Base-by-base conservation (phyloP, 1,140 invertebrate species). In the Pseudomyrmex concolor region DNA sequence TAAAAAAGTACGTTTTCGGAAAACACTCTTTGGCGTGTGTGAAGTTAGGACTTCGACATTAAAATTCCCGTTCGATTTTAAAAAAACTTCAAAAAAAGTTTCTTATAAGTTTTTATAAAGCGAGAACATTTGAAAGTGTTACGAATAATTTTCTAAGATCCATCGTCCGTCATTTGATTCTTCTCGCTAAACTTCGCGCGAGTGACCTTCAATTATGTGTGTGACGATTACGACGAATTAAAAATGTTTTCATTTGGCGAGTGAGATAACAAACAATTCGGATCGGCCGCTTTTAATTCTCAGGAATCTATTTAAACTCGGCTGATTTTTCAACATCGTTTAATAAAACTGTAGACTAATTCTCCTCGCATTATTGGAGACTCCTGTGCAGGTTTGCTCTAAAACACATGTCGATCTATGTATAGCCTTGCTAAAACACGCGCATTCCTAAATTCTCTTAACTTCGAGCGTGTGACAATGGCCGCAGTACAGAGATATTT, bases 361-460 rank as follows among this genome's bases (percentile, higher is more conserved):
- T 25, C 68, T 63, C 22, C 2, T 34, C 25, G 59, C 59, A 48
- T 60, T 71, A 80, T 80, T 66, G 66, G 54, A 80, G 34, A 34
- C 34, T 34, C 34, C 12, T 48, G 15, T 13, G 43, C 76, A 59
- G 54, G 64, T 80, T 48, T 48, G 15, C 57, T 54, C 43, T 19
- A 50, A 71, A 71, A 80, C 76, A 80, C 76, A 57, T 80, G 76
- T 71, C 66, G 76, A 50, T 50, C 66, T 80, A 80, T 80, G 60
- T 80, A 80, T 80, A 80, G 15, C 12, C 48, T 34, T 9, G 19
- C 7, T 76, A 74, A 76, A 82, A 74, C 25, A 74, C 9, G 45
- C 68, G 57, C 19, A 55, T 48, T 59, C n/a, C 64, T n/a, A 9
- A 22, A 71, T 59, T 10, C 50, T 12, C 12, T 80, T n/a, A 25